These are phyloP conservation scores for Loris lydekkerianus DNA, from an alignment of 2,797 vertebrate species.

Conservation along the genomic window DNA sequence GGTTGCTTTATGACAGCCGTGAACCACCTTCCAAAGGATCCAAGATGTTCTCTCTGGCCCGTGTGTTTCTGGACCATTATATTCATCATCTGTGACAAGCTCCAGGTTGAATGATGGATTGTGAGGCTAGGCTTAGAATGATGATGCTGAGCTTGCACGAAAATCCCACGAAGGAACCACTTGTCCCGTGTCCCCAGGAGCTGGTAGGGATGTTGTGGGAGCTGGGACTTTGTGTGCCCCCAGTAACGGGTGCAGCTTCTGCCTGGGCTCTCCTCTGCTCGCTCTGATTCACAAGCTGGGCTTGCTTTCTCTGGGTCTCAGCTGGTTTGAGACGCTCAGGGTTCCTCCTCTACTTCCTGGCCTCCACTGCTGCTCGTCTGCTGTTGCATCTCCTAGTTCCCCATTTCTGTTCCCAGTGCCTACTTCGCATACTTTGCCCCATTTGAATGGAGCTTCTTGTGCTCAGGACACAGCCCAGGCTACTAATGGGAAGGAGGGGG, in stretches of 20 bases:
- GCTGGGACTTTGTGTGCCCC: accelerated
- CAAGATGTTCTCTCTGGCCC: neutral
- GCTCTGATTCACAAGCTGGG: neutral
- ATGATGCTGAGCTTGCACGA: neutral
- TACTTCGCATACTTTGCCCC: neutral
- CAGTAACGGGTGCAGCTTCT: too few relatives aligned
- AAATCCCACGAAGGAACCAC: accelerated
- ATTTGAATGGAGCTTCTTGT: accelerated
- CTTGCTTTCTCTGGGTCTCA: accelerated
- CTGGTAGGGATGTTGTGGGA: too few relatives aligned
- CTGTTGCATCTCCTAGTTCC: accelerated
- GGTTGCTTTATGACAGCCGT: neutral
- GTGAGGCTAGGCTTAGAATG: neutral
- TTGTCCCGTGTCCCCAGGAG: neutral
- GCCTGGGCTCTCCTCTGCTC: neutral
- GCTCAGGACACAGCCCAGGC: neutral
- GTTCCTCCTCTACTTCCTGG: accelerated
- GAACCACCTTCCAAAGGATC: neutral
- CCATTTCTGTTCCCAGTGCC: neutral
- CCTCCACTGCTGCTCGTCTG: accelerated
- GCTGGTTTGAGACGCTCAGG: neutral
- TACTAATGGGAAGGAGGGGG: accelerated
- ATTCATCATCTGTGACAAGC: neutral
- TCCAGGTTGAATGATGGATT: too few relatives aligned
- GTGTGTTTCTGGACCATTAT: neutral